Base-by-base conservation (phyloP, 2,113 vertebrate species). In the Eptesicus fuscus region DNA sequence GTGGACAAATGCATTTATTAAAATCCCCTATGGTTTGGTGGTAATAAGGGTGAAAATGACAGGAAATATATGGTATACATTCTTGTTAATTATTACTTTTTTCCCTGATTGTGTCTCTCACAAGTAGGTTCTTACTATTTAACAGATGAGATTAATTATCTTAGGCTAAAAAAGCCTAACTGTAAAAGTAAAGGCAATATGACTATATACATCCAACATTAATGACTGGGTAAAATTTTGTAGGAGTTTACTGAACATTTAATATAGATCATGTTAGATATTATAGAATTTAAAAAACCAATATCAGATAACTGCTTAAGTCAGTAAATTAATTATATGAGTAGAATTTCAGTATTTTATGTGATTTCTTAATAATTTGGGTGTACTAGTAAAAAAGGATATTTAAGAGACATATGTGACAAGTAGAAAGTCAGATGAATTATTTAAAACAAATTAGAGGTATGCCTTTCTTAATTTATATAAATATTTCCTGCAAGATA, bases 381-480 rank as follows among this genome's bases (percentile, higher is more conserved):
- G 42, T 1, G 23, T 47, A 88, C 70, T 18, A 20, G 2, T 73
- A 61, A 47, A 49, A 96, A 97, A 49, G 63, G 71, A 93, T 49
- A 96, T 59, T 44, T 88, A 74, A 82, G 92, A 96, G 97, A 95
- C 92, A 63, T 83, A 69, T 35, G 5, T 94, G 49, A 91, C 49
- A 73, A 93, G 49, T 88, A 71, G 20, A 73, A 44, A 79, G 37
- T 63, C 92, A 90, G 83, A 92, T 96, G n/a, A 93, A 97, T 97
- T 97, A 95, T 95, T 77, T 96, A 96, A 97, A 93, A 63, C 86
- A 98, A 98, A 98, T 93, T 96, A 96, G 93, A 97, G 94, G 91
- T 76, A 73, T 76, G 88, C 59, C 6, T 93, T 89, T 40, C 25
- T 88, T 97, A 89, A 96, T 96, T 98, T 98, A 97, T 87, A 97